A percentile compares a stretch with the other conserved stretches of the same genome.
phyloP scores from a whole-genome alignment of 2,797 vertebrate genomes.

The Crypturellus tataupa region DNA sequence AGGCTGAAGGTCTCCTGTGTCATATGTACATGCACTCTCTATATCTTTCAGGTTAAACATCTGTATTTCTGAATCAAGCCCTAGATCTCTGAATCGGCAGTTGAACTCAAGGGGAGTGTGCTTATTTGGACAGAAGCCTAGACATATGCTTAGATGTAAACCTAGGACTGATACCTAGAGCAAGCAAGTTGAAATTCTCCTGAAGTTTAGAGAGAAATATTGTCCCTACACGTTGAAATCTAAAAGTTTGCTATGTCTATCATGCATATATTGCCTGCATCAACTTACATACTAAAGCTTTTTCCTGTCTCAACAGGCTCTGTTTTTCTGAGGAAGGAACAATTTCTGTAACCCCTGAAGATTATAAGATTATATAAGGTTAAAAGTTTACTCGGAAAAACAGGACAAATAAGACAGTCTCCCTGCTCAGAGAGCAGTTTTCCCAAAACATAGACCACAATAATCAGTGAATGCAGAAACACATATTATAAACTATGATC shows the following conservation, averaged over 20 bases:
- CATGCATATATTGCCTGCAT: background rate
- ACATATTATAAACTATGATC: background rate
- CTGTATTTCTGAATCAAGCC: background rate
- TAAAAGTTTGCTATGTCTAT: background rate
- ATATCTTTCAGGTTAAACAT: background rate
- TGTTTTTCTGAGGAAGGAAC: background rate
- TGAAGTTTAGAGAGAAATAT: background rate
- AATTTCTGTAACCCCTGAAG: background rate
- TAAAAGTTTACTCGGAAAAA: background rate
- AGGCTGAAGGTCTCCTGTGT: background rate
- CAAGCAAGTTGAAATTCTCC: background rate
- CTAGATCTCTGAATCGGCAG: background rate
- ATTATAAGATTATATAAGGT: background rate
- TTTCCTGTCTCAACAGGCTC: background rate
- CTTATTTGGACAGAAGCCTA: background rate
- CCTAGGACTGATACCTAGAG: background rate
- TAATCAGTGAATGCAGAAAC: background rate
- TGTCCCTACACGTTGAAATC: background rate
- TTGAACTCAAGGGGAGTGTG: background rate
- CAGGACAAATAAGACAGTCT: background rate
- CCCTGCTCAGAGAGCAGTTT: background rate
- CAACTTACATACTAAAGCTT: background rate
- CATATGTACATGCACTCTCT: accelerated
- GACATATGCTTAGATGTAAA: background rate
- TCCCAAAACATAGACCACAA: background rate